Evolutionary conservation across 2,113 vertebrate species (phyloP).

Genomic region (Fulica atra): DNA sequence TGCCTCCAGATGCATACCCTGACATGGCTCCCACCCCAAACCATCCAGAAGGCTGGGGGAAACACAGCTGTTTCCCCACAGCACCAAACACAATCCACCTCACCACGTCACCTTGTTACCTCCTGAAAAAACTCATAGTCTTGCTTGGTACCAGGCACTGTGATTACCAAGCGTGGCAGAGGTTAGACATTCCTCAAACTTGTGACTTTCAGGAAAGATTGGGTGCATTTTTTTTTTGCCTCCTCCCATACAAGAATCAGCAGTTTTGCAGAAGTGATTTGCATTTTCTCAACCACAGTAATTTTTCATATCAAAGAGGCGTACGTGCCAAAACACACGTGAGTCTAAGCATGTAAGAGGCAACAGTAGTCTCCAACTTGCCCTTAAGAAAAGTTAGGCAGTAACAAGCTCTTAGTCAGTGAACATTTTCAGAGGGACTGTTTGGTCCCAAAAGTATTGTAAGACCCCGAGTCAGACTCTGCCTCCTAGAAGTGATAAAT

Average conservation of each 20-base stretch:
- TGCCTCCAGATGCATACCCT: background rate
- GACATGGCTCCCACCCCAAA: background rate
- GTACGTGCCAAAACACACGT: conserved; percentile 25
- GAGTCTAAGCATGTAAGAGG: background rate
- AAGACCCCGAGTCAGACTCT: background rate
- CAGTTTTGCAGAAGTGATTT: conserved; percentile 30
- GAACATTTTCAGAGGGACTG: background rate
- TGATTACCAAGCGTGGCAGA: background rate
- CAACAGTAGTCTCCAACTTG: background rate
- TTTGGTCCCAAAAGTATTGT: background rate
- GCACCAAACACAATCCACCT: background rate
- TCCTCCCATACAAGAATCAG: conserved; percentile 2
- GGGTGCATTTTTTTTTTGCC: background rate
- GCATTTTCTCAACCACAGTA: conserved; percentile 16
- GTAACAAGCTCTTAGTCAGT: background rate
- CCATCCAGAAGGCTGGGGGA: background rate
- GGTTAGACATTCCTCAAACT: background rate
- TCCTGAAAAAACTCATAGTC: background rate
- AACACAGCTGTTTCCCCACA: background rate
- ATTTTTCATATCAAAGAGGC: conserved; percentile 29
- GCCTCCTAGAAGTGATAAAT: background rate
- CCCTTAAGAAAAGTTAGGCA: background rate
- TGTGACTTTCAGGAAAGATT: background rate
- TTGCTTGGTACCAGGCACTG: background rate
- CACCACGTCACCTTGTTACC: background rate